A percentile compares a stretch with the other conserved stretches of the same genome.
These are phyloP conservation scores for Lomographa bimaculata DNA, from an alignment of 2,888 invertebrate species.

Conservation along the genomic window DNA sequence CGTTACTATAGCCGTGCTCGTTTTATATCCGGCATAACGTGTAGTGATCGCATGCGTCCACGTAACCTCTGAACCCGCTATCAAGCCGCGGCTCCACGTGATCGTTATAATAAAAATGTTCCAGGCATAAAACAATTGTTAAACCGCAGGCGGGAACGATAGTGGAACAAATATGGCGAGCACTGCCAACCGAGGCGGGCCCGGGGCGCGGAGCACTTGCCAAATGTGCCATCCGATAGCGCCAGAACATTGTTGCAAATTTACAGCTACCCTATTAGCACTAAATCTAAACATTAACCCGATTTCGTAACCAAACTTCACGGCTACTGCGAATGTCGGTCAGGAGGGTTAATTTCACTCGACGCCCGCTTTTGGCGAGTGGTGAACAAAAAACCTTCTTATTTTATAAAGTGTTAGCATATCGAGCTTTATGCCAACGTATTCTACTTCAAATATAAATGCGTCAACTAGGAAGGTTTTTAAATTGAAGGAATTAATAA, in stretches of 20 bases:
- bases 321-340: constrained; percentile 68
- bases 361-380: constrained; percentile 48
- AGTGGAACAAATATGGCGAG: constrained; percentile 61
- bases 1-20: too few species aligned
- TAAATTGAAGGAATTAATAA: too few species aligned
- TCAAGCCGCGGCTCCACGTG: constrained; percentile 37
- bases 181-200: constrained; percentile 59
- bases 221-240: constrained; percentile 81
- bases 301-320: constrained; percentile 77
- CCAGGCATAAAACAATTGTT: constrained; percentile 65
- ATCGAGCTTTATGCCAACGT: too few species aligned
- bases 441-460: too few species aligned
- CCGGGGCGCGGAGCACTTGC: constrained; percentile 65
- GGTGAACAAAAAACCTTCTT: constrained; percentile 37
- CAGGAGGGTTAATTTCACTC: constrained; percentile 56
- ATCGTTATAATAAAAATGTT: constrained; percentile 26
- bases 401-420: too few species aligned
- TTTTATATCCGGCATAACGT: too few species aligned
- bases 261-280: constrained; percentile 82
- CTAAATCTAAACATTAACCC: constrained; percentile 84
- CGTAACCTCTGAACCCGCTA: constrained; percentile 14
- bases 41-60: too few species aligned
- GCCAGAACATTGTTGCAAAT: constrained; percentile 77
- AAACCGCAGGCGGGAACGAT: constrained; percentile 59
- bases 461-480: too few species aligned